phyloP scores from a whole-genome alignment of 2,113 vertebrate genomes.

The Paradoxurus hermaphroditus region DNA sequence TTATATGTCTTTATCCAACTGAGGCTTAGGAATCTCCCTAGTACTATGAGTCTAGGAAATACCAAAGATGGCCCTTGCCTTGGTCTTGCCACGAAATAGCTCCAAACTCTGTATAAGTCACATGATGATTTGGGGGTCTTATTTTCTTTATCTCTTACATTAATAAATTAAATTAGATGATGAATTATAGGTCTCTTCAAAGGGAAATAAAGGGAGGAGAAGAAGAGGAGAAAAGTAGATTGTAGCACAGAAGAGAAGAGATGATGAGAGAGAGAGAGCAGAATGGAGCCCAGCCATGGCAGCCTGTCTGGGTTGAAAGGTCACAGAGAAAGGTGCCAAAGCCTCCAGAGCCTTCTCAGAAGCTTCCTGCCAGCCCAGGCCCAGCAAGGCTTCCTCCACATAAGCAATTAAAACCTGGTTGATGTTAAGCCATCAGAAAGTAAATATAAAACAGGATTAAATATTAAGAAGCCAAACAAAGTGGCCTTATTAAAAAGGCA shows the following conservation, averaged over 20 bases:
- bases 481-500: conserved; percentile 65
- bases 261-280: neutral
- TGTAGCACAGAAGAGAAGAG: neutral
- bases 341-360: neutral
- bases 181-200: neutral
- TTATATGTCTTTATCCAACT: neutral
- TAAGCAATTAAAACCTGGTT: conserved; percentile 41
- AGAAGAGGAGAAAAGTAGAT: neutral
- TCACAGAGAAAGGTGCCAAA: neutral
- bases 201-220: neutral
- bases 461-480: conserved; percentile 68
- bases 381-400: neutral
- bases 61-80: neutral
- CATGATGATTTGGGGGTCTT: neutral
- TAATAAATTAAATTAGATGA: neutral
- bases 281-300: fast-evolving
- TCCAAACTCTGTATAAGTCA: neutral
- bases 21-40: neutral
- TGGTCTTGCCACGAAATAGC: neutral
- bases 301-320: neutral
- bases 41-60: neutral
- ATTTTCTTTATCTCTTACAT: neutral
- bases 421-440: conserved; percentile 47
- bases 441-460: conserved; percentile 71
- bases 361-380: neutral